These are phyloP conservation scores for Lepus americanus DNA, from an alignment of 2,113 vertebrate genomes.

Conservation along the genomic window DNA sequence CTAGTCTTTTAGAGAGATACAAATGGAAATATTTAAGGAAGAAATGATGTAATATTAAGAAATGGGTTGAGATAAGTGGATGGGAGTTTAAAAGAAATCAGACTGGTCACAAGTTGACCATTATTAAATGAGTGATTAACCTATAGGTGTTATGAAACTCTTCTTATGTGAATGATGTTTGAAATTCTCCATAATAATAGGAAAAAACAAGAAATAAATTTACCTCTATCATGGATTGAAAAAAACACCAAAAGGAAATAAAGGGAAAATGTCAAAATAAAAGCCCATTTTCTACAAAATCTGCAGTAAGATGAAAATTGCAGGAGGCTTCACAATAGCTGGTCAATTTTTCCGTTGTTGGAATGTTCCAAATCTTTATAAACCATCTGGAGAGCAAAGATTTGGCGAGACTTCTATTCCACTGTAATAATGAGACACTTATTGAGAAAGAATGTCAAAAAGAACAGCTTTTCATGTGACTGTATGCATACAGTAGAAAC, in stretches of 20 bases:
- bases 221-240: not conserved
- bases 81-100: not conserved
- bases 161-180: not conserved
- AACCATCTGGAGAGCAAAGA: constrained; percentile 77
- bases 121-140: not conserved
- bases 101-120: not conserved
- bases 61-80: not conserved
- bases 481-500: constrained; percentile 40
- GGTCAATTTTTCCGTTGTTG: constrained; percentile 69
- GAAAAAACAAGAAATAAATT: constrained; percentile 1
- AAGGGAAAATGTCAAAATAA: not conserved
- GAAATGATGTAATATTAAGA: not conserved
- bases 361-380: constrained; percentile 70
- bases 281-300: not conserved
- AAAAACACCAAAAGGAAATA: not conserved
- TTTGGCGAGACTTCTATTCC: constrained; percentile 73
- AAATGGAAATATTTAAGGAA: not conserved
- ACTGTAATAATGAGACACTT: constrained; percentile 70
- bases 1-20: not conserved
- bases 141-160: too few relatives aligned
- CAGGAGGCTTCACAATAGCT: constrained; percentile 18
- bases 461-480: constrained; percentile 51
- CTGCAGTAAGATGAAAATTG: constrained; percentile 34
- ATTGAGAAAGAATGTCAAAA: constrained; percentile 72
- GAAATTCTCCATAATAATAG: not conserved